Evolutionary conservation across 2,888 invertebrate species (phyloP).

Genomic region (Rhamphomyia laevipes): DNA sequence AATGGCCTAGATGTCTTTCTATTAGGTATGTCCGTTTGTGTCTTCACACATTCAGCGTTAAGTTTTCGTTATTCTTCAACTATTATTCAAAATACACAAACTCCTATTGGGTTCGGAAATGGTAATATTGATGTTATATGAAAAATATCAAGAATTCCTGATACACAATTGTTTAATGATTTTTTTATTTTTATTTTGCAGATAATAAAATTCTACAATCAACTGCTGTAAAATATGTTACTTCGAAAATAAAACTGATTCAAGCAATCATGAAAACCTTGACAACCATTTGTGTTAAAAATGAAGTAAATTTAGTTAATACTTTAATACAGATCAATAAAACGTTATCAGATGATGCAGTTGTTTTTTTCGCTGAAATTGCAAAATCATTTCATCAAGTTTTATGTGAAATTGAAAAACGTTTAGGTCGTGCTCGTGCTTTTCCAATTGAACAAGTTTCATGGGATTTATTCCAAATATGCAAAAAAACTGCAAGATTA

Average conservation of each 20-base stretch:
- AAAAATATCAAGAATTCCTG: slow-evolving; percentile 27
- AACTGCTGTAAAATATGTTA: too few relatives aligned
- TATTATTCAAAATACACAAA: slow-evolving; percentile 23
- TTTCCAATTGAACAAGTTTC: not conserved
- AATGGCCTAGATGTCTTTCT: slow-evolving; percentile 23
- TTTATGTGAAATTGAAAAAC: not conserved
- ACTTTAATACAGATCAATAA: not conserved
- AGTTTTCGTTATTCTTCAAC: slow-evolving; percentile 31
- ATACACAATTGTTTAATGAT: slow-evolving; percentile 29
- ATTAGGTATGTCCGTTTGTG: slow-evolving; percentile 26
- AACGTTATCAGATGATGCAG: not conserved
- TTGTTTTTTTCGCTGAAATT: not conserved
- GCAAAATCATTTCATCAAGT: not conserved
- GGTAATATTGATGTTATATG: slow-evolving; percentile 31
- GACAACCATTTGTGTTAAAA: slow-evolving; percentile 15
- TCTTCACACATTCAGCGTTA: slow-evolving; percentile 30
- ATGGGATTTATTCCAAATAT: not conserved
- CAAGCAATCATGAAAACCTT: slow-evolving; percentile 16
- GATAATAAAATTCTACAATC: too few relatives aligned
- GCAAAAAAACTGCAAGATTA: too few relatives aligned
- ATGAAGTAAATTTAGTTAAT: not conserved
- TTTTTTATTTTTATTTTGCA: too few relatives aligned
- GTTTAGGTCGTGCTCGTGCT: not conserved
- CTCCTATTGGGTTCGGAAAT: slow-evolving; percentile 19
- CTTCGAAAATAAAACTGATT: slow-evolving; percentile 23